These are phyloP conservation scores for Hypomecis punctinalis DNA, from an alignment of 2,888 invertebrate species.

Conservation along the genomic window DNA sequence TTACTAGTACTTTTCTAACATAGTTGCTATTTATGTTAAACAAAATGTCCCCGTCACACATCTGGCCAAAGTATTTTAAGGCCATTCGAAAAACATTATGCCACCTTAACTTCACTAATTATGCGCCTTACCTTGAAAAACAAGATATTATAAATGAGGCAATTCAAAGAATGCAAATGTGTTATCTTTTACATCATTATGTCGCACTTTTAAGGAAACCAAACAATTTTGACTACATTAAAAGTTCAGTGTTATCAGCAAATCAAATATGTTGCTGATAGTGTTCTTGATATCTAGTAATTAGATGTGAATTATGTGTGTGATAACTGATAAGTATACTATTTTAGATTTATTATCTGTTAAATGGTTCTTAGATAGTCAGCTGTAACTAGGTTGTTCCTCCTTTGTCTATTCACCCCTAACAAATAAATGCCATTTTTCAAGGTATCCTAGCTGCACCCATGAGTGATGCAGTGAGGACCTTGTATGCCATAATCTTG, in stretches of 20 bases:
- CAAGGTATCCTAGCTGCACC: no score
- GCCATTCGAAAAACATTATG: conserved; percentile 1
- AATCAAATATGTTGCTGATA: conserved; percentile 20
- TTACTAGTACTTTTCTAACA: no score
- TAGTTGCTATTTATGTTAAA: no score
- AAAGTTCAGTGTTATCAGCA: conserved; percentile 16
- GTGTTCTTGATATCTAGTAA: conserved; percentile 9
- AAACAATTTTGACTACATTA: conserved; percentile 8
- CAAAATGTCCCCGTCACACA: not conserved
- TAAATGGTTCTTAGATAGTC: not conserved
- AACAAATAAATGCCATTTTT: no score
- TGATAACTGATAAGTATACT: not conserved
- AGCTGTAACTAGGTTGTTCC: no score
- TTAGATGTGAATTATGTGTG: conserved; percentile 8
- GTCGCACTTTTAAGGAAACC: not conserved
- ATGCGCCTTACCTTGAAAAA: conserved; percentile 1
- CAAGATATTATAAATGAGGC: conserved; percentile 2
- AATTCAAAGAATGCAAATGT: conserved; percentile 8
- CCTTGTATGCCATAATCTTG: no score
- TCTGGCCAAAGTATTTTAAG: conserved; percentile 4
- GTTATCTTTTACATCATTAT: not conserved
- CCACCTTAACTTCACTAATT: not conserved
- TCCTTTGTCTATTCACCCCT: no score
- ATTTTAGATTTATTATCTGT: not conserved
- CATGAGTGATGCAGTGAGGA: no score